phyloP scores from a whole-genome alignment of 2,888 invertebrate species.

The Choristoneura rosaceana region DNA sequence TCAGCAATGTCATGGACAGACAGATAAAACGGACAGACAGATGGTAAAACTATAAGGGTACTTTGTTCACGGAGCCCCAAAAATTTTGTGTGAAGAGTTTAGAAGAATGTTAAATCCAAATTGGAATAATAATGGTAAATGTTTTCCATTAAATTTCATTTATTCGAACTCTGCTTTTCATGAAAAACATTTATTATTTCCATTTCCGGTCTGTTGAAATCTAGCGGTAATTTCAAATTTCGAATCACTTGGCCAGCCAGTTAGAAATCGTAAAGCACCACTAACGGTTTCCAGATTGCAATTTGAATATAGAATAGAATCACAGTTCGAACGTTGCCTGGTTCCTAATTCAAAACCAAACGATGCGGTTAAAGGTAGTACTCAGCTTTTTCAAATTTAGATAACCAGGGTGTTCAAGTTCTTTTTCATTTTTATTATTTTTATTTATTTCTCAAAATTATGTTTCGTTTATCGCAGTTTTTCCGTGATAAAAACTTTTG shows the following conservation, averaged over 20 bases:
- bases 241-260: conserved; percentile 24
- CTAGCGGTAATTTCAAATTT: conserved; percentile 22
- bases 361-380: conserved; percentile 8
- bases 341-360: conserved; percentile 29
- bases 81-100: too few relatives aligned
- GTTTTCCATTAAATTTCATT: too few relatives aligned
- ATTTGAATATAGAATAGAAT: conserved; percentile 41
- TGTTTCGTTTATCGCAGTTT: too few relatives aligned
- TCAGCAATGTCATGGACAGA: too few relatives aligned
- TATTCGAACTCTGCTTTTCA: too few relatives aligned
- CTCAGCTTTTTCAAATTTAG: background rate
- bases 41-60: too few relatives aligned
- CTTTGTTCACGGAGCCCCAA: too few relatives aligned
- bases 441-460: background rate
- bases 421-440: background rate
- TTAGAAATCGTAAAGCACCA: conserved; percentile 20
- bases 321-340: conserved; percentile 24
- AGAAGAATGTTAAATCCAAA: too few relatives aligned
- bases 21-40: too few relatives aligned
- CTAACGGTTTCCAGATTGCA: conserved; percentile 39
- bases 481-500: too few relatives aligned
- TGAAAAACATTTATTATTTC: background rate
- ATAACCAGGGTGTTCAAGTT: background rate
- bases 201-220: background rate
- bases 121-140: too few relatives aligned